A percentile compares a stretch with the other conserved stretches of the same genome.
Conservation (phyloP, 1,140 invertebrate species). For the Drosophila athabasca region DNA sequence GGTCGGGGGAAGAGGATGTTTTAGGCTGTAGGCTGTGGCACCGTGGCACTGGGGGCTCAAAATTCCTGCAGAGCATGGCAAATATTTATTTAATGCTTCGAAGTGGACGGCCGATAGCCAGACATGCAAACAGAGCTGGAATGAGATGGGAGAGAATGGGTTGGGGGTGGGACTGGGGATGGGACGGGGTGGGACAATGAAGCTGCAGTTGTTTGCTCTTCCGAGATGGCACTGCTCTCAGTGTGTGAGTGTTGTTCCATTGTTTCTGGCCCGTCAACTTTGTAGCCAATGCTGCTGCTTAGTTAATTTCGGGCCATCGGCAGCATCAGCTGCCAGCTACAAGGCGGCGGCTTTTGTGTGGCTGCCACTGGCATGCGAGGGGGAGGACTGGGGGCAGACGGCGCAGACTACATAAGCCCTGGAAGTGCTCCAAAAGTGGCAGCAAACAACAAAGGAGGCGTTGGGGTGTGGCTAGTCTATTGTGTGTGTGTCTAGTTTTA, state of each 20-base stretch:
- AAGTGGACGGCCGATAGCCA: constrained; percentile 61
- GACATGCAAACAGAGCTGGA: constrained; percentile 43
- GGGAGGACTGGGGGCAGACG: not conserved
- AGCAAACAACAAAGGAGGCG: constrained; percentile 55
- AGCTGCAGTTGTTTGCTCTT: constrained; percentile 46
- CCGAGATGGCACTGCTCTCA: constrained; percentile 1
- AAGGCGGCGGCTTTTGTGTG: constrained; percentile 58
- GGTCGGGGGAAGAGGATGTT: constrained; percentile 20
- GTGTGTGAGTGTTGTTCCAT: constrained; percentile 8
- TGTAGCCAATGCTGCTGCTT: constrained; percentile 52
- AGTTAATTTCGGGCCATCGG: constrained; percentile 70
- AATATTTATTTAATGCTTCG: constrained; percentile 79
- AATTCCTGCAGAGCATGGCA: constrained; percentile 78
- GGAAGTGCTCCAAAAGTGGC: constrained; percentile 54
- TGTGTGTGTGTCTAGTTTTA: constrained; percentile 74
- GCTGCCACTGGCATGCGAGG: constrained; percentile 5
- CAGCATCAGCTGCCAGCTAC: constrained; percentile 36
- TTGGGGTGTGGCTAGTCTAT: constrained; percentile 56
- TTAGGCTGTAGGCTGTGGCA: constrained; percentile 17
- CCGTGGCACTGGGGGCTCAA: constrained; percentile 57
- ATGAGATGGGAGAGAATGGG: constrained; percentile 3
- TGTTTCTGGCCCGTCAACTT: constrained; percentile 47
- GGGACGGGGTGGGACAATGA: constrained; percentile 8
- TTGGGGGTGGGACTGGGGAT: too few species aligned
- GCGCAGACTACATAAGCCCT: constrained; percentile 57